These are phyloP conservation scores for Corydoras sp. DNA, from an alignment of 2,113 vertebrate species.

Conservation along the genomic window DNA sequence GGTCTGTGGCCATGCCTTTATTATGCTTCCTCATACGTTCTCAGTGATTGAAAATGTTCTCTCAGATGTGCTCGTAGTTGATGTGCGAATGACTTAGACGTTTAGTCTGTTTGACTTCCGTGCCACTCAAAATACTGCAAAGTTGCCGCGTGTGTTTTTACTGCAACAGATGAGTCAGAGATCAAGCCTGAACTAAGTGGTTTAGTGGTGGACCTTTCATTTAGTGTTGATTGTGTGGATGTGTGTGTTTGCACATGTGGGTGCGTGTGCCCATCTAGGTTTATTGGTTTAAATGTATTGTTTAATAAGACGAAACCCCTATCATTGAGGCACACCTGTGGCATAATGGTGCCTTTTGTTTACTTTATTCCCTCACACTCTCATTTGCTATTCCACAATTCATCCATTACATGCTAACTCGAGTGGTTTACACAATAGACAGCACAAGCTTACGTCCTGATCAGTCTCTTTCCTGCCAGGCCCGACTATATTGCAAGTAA, in stretches of 20 bases:
- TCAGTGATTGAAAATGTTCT: background rate
- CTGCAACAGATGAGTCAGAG: slow-evolving; percentile 6
- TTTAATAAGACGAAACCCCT: slow-evolving; percentile 35
- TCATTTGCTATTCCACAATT: slow-evolving; percentile 33
- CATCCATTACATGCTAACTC: slow-evolving; percentile 43
- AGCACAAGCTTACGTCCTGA: slow-evolving; percentile 34
- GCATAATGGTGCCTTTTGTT: slow-evolving; percentile 46
- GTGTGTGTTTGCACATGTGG: background rate
- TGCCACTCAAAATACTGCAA: background rate
- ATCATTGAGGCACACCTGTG: slow-evolving; percentile 45
- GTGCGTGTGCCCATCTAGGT: slow-evolving; percentile 5
- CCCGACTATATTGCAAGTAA: background rate
- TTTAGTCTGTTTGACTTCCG: background rate
- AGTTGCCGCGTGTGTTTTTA: background rate
- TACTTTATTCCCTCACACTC: slow-evolving; percentile 24
- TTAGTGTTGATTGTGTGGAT: slow-evolving; percentile 5
- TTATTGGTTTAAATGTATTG: slow-evolving; percentile 42
- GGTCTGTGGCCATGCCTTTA: background rate
- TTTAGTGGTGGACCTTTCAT: slow-evolving; percentile 26
- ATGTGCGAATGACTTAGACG: background rate
- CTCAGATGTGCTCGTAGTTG: background rate
- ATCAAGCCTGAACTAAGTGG: slow-evolving; percentile 22
- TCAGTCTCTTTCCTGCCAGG: slow-evolving; percentile 1
- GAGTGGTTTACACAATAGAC: slow-evolving; percentile 41
- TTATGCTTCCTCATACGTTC: background rate